Evolutionary conservation across 2,113 vertebrate genomes (phyloP).

Genomic region (Solea solea): DNA sequence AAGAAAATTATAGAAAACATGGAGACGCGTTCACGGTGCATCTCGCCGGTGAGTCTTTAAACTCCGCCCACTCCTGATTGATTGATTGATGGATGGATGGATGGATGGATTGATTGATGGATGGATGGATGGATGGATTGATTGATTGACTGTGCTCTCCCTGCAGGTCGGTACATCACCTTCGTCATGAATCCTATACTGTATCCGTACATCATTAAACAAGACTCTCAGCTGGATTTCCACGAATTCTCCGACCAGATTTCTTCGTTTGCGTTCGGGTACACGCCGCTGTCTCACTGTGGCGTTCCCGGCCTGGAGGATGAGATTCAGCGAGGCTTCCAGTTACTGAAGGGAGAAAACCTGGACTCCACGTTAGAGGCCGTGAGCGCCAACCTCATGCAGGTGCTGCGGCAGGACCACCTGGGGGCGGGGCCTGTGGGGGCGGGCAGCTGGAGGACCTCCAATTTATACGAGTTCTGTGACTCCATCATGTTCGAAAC

Average conservation of each 20-base stretch:
- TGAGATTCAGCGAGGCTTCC: slow-evolving; percentile 57
- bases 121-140: no score
- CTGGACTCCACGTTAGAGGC: slow-evolving; percentile 81
- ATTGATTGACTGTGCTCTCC: not conserved
- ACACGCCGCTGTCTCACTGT: slow-evolving; percentile 29
- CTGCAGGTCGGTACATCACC: slow-evolving; percentile 91
- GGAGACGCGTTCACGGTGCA: slow-evolving; percentile 90
- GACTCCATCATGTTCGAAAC: slow-evolving; percentile 86
- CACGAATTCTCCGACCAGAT: slow-evolving; percentile 76
- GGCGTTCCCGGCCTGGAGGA: slow-evolving; percentile 58
- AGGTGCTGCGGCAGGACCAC: slow-evolving; percentile 82
- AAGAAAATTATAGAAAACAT: slow-evolving; percentile 80
- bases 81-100: no score
- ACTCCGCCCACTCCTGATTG: not conserved
- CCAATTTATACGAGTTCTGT: slow-evolving; percentile 86
- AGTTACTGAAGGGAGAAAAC: slow-evolving; percentile 79
- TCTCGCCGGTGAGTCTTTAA: slow-evolving; percentile 82
- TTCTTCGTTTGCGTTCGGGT: slow-evolving; percentile 69
- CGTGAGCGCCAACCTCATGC: slow-evolving; percentile 86
- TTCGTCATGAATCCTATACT: slow-evolving; percentile 91
- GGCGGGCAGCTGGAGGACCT: slow-evolving; percentile 73
- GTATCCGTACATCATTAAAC: slow-evolving; percentile 84
- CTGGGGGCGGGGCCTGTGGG: slow-evolving; percentile 45
- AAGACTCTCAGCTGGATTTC: slow-evolving; percentile 90
- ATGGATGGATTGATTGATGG: no score